Base-by-base conservation (phyloP, 2,888 invertebrate genomes). In the Leptopilina drosophilae region DNA sequence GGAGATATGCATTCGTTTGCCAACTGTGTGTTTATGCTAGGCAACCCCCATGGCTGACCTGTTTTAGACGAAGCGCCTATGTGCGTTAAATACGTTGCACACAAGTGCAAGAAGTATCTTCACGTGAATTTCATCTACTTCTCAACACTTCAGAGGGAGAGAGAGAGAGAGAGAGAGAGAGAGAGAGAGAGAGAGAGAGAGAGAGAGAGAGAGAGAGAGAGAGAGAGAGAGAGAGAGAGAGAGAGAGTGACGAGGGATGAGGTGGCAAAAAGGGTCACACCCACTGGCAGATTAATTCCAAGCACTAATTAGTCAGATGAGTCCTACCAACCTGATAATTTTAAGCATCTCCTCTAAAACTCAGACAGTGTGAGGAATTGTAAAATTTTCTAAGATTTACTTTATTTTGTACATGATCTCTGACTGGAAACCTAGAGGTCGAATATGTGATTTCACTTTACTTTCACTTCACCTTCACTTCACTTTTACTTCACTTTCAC, bases 21-120 rank as follows among this genome's bases (percentile, higher is more conserved):
- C 79, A 66, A 77, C 77, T 73, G 56, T 69, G 64, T 73, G 42
- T 69, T 11, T 49, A 49, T 49, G 49, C 49, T 9, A 62, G 20
- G 15, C 15, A 69, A 67, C 14, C 67, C 59, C 77, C 77, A 79
- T 64, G 77, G 77, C 77, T 79, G 79, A 79, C 79, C 79, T 79
- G 79, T 69, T 79, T 79, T 79, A 64, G 53, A 77, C 73, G 73
- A 77, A 79, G 33, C 53, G 33, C 33, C 73, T 73, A 56, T 56
- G 33, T 26, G 56, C 73, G 56, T 73, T 73, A 53, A 73, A 73
- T 73, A n/a, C 42, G 66, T 20, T 49, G 20, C 53, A 73, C 56
- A 73, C 53, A 56, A n/a, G 8, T 53, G 8, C 33, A 73, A 53
- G 33, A 56, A 40, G 73, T 73, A 73, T 33, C 73, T 73, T 56